Evolutionary conservation across 2,797 vertebrate genomes (phyloP), one percentile per base, ranked within the genome.

Genomic region (Pantherophis vulpinus): DNA sequence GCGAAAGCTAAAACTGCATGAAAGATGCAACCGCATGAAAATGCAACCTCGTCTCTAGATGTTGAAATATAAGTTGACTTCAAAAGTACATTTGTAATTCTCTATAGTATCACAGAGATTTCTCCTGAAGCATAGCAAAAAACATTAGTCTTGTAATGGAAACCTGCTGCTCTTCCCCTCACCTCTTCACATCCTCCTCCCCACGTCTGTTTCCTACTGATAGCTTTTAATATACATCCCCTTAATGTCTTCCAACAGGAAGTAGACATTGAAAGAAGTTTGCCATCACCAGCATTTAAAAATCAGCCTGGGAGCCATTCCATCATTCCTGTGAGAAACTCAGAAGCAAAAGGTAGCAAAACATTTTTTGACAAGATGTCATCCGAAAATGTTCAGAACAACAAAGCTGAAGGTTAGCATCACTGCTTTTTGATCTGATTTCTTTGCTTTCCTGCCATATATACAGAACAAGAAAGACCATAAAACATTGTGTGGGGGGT

Each of bases 231-330:
- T 92, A 93, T 42, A 91, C 66, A 93, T 94, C 87, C 89, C 93
- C 95, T 97, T 96, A 92, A 95, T 98, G 91, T 97, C 94, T 97
- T 96, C 95, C 90, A 97, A 97, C 96, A 98, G 98, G 97, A 98
- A 97, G 91, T 91, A 88, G 97, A 97, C 97, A 97, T 90, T 88
- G 97, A 97, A 95, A 96, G 95, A 97, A 97, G 93, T 96, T 97
- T 97, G 83, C 95, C 95, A 95, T 97, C 97, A 90, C 92, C 97
- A 74, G 60, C 94, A 27, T 29, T 88, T 93, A 97, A 96, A 95
- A 97, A 92, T 91, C 96, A 97, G 79, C 91, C 95, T 93, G 96
- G 95, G 91, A 97, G 88, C 91, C 95, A 96, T 92, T 94, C 95
- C 25, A 79, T 94, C 63, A 93, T 90, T 91, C 94, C 95, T 93